Conservation (phyloP, 2,797 vertebrate genomes). For the Synanceia verrucosa region DNA sequence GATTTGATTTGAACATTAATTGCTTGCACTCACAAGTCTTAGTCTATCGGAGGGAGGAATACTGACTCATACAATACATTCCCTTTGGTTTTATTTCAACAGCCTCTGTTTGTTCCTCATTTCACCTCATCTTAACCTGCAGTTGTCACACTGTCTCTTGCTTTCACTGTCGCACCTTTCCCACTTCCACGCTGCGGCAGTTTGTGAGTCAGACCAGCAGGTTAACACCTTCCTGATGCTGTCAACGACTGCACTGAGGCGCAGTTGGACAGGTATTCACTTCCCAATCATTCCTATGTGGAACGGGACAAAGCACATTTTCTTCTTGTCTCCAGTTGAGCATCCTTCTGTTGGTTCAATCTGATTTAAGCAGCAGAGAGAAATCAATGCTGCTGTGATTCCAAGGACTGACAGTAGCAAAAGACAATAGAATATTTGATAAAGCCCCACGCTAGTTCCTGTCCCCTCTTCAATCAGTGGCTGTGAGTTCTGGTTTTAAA, state of each 20-base stretch:
- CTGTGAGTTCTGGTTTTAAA: constrained; percentile 20
- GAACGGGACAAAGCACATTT: not conserved
- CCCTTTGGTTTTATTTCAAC: constrained; percentile 54
- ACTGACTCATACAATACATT: constrained; percentile 64
- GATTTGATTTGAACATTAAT: constrained; percentile 22
- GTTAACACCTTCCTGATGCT: not conserved
- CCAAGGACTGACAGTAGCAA: not conserved
- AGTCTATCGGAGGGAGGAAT: constrained; percentile 65
- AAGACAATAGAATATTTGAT: not conserved
- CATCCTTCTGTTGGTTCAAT: not conserved
- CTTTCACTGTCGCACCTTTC: not conserved
- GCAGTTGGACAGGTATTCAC: not conserved
- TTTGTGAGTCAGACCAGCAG: constrained; percentile 12
- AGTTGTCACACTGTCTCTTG: not conserved
- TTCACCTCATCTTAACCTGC: constrained; percentile 1
- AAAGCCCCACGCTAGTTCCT: not conserved
- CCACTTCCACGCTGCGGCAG: not conserved
- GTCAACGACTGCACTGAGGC: not conserved
- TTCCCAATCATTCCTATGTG: not conserved
- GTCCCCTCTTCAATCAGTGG: not conserved
- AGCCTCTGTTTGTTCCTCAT: constrained; percentile 37
- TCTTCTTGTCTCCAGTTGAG: not conserved
- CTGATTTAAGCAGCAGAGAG: not conserved
- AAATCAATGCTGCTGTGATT: not conserved
- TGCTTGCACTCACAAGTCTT: constrained; percentile 45